Conservation (phyloP, 2,888 invertebrate species). For the Ceratothoa steindachneri region DNA sequence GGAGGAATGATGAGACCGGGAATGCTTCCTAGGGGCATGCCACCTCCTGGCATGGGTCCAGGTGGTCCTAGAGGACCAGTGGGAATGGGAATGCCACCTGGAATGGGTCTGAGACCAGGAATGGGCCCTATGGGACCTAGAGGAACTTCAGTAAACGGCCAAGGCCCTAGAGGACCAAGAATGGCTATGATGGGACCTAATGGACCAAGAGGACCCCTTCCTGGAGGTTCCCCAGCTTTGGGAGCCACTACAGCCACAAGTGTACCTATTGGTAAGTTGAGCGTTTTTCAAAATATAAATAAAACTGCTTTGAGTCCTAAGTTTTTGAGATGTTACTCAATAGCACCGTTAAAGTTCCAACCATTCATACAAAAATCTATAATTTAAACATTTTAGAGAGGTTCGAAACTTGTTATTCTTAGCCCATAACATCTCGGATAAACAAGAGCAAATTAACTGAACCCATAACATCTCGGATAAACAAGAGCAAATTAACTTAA, state of each 20-base stretch:
- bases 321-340: no score
- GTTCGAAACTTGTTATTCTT: no score
- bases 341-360: no score
- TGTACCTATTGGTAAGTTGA: not conserved
- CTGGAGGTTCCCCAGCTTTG: slow-evolving; percentile 22
- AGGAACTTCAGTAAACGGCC: slow-evolving; percentile 37
- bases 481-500: no score
- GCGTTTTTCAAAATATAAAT: no score
- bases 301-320: no score
- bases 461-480: no score
- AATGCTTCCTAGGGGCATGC: slow-evolving; percentile 34
- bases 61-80: slow-evolving; percentile 22
- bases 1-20: slow-evolving; percentile 26
- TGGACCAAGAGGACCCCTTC: slow-evolving; percentile 35
- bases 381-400: no score
- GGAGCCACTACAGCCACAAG: slow-evolving; percentile 17
- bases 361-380: no score
- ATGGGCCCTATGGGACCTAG: slow-evolving; percentile 40
- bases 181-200: slow-evolving; percentile 46
- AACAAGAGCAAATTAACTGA: no score
- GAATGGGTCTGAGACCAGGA: slow-evolving; percentile 42
- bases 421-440: no score
- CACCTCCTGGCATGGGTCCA: slow-evolving; percentile 34
- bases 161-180: slow-evolving; percentile 37
- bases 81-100: slow-evolving; percentile 36